These are phyloP conservation scores for Hassar affinis DNA, from an alignment of 2,113 vertebrate genomes.

Conservation along the genomic window DNA sequence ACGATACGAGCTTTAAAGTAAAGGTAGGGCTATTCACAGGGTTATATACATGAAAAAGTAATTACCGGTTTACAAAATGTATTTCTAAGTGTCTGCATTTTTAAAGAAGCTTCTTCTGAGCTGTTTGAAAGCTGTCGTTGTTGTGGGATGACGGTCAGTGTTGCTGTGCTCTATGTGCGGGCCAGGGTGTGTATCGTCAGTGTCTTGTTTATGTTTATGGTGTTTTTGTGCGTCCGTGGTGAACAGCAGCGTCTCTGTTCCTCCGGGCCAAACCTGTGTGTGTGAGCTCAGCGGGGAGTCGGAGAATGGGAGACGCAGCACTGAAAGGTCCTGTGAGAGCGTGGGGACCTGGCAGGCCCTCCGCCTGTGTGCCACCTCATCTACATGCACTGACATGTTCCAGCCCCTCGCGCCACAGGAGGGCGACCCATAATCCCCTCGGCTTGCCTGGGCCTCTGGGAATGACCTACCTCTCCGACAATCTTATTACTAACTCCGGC, in stretches of 20 bases:
- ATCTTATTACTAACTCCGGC: slow-evolving; percentile 5
- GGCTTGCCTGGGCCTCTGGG: slow-evolving; percentile 51
- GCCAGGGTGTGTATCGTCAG: slow-evolving; percentile 38
- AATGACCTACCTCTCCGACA: slow-evolving; percentile 45
- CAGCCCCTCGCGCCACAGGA: slow-evolving; percentile 79
- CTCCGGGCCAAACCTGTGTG: slow-evolving; percentile 76
- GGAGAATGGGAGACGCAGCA: slow-evolving; percentile 56
- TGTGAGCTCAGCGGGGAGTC: slow-evolving; percentile 88
- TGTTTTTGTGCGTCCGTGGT: slow-evolving; percentile 52
- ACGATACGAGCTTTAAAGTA: no score
- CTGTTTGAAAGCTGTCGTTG: not conserved
- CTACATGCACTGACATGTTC: slow-evolving; percentile 89
- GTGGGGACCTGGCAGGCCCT: slow-evolving; percentile 80
- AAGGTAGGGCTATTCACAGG: no score
- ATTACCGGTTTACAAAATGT: no score
- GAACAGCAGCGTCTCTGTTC: slow-evolving; percentile 75
- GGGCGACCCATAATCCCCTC: slow-evolving; percentile 60
- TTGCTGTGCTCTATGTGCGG: not conserved
- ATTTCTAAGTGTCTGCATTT: not conserved
- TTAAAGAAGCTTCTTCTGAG: not conserved
- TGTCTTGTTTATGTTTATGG: slow-evolving; percentile 59
- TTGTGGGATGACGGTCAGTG: not conserved
- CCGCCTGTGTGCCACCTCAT: slow-evolving; percentile 88
- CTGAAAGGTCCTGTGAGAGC: slow-evolving; percentile 84
- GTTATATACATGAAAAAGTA: not conserved